Evolutionary conservation across 2,888 invertebrate species (phyloP).

Genomic region (Microplitis deprimator): DNA sequence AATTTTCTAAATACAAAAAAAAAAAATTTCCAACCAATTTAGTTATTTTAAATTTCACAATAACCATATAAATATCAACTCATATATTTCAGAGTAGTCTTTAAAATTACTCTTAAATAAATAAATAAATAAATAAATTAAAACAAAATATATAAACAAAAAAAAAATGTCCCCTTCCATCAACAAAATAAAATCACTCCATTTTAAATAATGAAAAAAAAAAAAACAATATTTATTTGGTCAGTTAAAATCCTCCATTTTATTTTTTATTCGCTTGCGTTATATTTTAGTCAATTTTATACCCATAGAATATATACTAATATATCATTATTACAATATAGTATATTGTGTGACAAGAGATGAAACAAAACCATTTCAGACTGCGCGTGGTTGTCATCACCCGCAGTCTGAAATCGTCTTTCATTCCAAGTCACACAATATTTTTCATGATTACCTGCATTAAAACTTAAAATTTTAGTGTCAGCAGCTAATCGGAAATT

Average conservation of each 20-base stretch:
- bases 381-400: too few relatives aligned
- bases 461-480: too few relatives aligned
- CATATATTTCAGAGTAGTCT: not conserved
- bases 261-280: constrained; percentile 38
- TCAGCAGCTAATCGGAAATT: too few relatives aligned
- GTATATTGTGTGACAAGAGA: too few relatives aligned
- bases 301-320: constrained; percentile 47
- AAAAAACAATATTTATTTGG: not conserved
- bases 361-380: too few relatives aligned
- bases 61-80: too few relatives aligned
- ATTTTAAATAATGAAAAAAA: not conserved
- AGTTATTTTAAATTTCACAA: too few relatives aligned
- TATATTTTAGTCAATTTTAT: constrained; percentile 22
- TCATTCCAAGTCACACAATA: too few relatives aligned
- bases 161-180: not conserved
- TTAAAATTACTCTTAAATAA: not conserved
- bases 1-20: too few relatives aligned
- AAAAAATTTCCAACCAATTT: too few relatives aligned
- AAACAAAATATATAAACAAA: not conserved
- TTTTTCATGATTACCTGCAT: too few relatives aligned
- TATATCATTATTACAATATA: constrained; percentile 40
- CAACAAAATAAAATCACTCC: not conserved
- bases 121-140: not conserved
- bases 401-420: too few relatives aligned
- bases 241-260: constrained; percentile 8